Evolutionary conservation across 2,797 vertebrate genomes (phyloP).

Genomic region (Acipenser ruthenus): DNA sequence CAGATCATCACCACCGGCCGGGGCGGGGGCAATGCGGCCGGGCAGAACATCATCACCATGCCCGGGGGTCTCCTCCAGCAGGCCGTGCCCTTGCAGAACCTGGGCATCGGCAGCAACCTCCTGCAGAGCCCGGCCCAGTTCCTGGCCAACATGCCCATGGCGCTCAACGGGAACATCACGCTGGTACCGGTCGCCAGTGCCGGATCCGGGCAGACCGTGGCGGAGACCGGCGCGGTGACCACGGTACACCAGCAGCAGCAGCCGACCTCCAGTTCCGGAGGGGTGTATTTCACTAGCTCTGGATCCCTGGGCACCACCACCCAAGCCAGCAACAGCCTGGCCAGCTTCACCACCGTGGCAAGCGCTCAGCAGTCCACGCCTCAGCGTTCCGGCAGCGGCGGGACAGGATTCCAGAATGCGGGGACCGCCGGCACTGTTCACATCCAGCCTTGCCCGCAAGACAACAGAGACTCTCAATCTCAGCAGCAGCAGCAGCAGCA

Average conservation of each 20-base stretch:
- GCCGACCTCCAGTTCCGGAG: constrained; percentile 37
- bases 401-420: constrained; percentile 28
- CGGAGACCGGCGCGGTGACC: constrained; percentile 29
- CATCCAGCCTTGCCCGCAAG: constrained; percentile 41
- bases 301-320: constrained; percentile 64
- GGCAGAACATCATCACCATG: constrained; percentile 63
- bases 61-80: constrained; percentile 78
- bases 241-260: constrained; percentile 33
- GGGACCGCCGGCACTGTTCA: too few relatives aligned
- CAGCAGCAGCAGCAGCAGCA: constrained; percentile 22
- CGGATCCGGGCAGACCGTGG: constrained; percentile 31
- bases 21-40: constrained; percentile 48
- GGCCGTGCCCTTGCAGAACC: constrained; percentile 84
- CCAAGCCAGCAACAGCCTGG: constrained; percentile 60
- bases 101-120: constrained; percentile 71
- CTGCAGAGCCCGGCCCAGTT: constrained; percentile 87
- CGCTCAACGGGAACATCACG: constrained; percentile 90
- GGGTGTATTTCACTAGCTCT: constrained; percentile 43
- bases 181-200: constrained; percentile 76
- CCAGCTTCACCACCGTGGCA: constrained; percentile 43
- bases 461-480: constrained; percentile 54
- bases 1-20: constrained; percentile 69
- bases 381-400: constrained; percentile 46
- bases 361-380: constrained; percentile 36
- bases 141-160: constrained; percentile 85